A percentile compares a stretch with the other conserved stretches of the same genome.
phyloP scores from a whole-genome alignment of 2,797 vertebrate genomes.

The Acanthurus tractus region DNA sequence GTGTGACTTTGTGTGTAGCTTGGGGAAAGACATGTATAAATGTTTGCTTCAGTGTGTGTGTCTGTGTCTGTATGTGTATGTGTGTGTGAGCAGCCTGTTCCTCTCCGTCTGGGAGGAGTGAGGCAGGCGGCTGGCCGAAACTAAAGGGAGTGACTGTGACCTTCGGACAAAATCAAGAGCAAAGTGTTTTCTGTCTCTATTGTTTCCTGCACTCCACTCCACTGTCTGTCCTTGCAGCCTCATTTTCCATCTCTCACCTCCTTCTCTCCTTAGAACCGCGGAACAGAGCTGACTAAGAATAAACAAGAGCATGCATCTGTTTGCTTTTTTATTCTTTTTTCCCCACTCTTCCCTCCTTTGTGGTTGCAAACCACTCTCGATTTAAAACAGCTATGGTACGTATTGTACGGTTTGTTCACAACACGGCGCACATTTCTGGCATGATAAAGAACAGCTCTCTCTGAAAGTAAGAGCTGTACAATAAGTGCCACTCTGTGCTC shows the following conservation, averaged over 20 bases:
- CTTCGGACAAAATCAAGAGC: constrained; percentile 72
- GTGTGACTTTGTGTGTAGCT: constrained; percentile 32
- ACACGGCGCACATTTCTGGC: constrained; percentile 23
- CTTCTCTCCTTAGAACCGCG: constrained; percentile 19
- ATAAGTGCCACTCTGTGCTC: constrained; percentile 21
- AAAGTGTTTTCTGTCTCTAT: constrained; percentile 66
- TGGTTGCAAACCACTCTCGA: constrained; percentile 12
- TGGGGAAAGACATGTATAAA: constrained; percentile 24
- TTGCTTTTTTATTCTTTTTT: neutral
- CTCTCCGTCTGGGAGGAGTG: constrained; percentile 27
- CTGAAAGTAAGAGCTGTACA: constrained; percentile 19
- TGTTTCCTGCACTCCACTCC: constrained; percentile 51
- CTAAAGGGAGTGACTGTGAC: constrained; percentile 73
- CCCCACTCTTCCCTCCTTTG: constrained; percentile 1
- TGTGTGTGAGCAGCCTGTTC: constrained; percentile 23
- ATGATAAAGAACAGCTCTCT: constrained; percentile 31
- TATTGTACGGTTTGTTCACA: constrained; percentile 23
- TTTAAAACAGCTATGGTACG: constrained; percentile 26
- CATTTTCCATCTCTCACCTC: constrained; percentile 29
- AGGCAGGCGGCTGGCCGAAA: constrained; percentile 56
- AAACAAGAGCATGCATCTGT: too few relatives aligned
- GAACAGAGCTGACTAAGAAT: neutral
- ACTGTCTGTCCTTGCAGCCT: constrained; percentile 37
- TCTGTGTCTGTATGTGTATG: neutral
- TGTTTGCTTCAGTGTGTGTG: constrained; percentile 16